Conservation (phyloP, 2,888 invertebrate genomes). For the Erebia epiphron region DNA sequence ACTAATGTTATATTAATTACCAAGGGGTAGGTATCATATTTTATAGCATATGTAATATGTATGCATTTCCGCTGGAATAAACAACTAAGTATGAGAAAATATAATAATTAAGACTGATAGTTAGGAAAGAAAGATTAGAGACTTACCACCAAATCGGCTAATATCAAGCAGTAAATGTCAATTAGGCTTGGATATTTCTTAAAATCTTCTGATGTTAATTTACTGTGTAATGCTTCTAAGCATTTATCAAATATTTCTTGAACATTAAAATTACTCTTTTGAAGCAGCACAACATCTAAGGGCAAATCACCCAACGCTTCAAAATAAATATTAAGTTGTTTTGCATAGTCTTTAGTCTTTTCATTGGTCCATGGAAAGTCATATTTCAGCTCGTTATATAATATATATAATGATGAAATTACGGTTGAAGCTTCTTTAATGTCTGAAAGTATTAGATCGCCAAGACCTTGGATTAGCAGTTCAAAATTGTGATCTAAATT, state of each 20-base stretch:
- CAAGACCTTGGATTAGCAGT: constrained; percentile 50
- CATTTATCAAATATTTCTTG: constrained; percentile 65
- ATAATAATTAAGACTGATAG: background rate
- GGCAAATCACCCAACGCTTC: constrained; percentile 49
- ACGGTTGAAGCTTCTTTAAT: constrained; percentile 45
- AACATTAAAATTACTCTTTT: constrained; percentile 47
- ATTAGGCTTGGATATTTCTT: constrained; percentile 66
- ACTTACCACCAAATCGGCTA: constrained; percentile 57
- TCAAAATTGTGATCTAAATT: constrained; percentile 51
- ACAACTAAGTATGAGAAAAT: too few relatives aligned
- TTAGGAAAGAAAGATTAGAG: too few relatives aligned
- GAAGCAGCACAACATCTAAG: constrained; percentile 51
- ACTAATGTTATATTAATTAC: background rate
- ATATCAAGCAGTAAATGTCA: constrained; percentile 60
- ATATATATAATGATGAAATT: constrained; percentile 56
- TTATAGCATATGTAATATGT: background rate
- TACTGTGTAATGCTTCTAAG: constrained; percentile 59
- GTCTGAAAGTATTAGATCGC: constrained; percentile 49
- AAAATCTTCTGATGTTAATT: constrained; percentile 57
- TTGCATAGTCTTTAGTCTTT: constrained; percentile 48
- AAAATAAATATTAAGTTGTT: constrained; percentile 55
- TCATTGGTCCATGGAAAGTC: constrained; percentile 58
- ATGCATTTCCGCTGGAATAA: too few relatives aligned
- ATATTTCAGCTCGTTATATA: constrained; percentile 58
- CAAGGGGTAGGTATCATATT: background rate